Evolutionary conservation across 2,113 vertebrate species (phyloP).

Genomic region (Odocoileus virginianus): DNA sequence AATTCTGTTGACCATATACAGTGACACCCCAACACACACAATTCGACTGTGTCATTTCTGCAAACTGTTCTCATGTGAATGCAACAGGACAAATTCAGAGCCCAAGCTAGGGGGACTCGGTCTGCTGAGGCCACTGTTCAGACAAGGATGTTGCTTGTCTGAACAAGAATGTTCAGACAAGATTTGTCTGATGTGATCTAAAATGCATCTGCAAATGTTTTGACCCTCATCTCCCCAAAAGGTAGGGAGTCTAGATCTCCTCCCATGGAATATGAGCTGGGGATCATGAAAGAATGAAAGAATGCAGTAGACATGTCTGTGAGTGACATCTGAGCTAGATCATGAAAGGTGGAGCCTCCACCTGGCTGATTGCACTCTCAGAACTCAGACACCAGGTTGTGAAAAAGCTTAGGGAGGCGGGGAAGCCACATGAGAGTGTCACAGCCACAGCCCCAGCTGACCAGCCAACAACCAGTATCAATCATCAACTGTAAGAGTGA

Average conservation of each 20-base stretch:
- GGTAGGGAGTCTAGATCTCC: neutral
- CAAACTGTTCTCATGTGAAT: neutral
- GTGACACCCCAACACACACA: neutral
- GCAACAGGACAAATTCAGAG: neutral
- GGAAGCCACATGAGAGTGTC: fast-evolving
- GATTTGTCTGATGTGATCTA: neutral
- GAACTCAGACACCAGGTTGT: neutral
- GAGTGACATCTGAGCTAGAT: neutral
- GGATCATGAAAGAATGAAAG: neutral
- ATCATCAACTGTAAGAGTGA: neutral
- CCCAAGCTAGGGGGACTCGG: neutral
- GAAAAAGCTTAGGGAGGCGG: neutral
- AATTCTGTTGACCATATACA: neutral
- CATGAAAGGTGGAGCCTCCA: neutral
- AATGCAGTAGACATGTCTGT: neutral
- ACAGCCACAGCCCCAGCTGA: neutral
- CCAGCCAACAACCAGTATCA: neutral
- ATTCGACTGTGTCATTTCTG: neutral
- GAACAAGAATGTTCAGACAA: neutral
- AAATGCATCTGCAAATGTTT: neutral
- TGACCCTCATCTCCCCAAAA: neutral
- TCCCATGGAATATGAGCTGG: neutral
- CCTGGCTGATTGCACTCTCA: neutral
- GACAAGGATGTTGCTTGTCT: neutral
- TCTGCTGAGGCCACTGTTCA: neutral